Evolutionary conservation across 1,140 invertebrate species (phyloP).

Genomic region (Lutraria rhynchaena): DNA sequence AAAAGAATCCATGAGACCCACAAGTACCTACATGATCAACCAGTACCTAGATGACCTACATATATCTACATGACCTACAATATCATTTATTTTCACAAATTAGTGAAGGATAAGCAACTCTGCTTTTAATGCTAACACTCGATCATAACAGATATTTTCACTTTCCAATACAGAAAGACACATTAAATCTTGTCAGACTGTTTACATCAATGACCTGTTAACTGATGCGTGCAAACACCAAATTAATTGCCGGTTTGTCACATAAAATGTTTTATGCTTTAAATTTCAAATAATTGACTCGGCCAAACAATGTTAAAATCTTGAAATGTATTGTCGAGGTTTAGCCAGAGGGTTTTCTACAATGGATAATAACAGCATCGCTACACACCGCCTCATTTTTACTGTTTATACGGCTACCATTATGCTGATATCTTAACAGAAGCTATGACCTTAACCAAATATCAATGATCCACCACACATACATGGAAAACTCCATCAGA

Average conservation of each 20-base stretch:
- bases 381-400: neutral
- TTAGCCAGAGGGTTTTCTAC: constrained; percentile 7
- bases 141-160: constrained; percentile 37
- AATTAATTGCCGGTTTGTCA: constrained; percentile 45
- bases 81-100: neutral
- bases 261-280: constrained; percentile 36
- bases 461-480: too few species aligned
- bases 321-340: constrained; percentile 10
- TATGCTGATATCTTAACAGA: too few species aligned
- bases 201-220: constrained; percentile 7
- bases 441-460: too few species aligned
- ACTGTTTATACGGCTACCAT: neutral
- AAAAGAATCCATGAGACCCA: too few species aligned
- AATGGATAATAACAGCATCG: constrained; percentile 1
- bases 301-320: constrained; percentile 13
- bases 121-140: constrained; percentile 6
- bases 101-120: constrained; percentile 4
- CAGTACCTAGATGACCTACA: too few species aligned
- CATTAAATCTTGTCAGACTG: constrained; percentile 23
- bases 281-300: constrained; percentile 33
- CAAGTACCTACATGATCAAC: too few species aligned
- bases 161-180: constrained; percentile 28
- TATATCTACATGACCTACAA: too few species aligned
- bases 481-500: too few species aligned
- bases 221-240: constrained; percentile 36